Conservation (phyloP, 2,888 invertebrate species). For the Halictus quadricinctus region DNA sequence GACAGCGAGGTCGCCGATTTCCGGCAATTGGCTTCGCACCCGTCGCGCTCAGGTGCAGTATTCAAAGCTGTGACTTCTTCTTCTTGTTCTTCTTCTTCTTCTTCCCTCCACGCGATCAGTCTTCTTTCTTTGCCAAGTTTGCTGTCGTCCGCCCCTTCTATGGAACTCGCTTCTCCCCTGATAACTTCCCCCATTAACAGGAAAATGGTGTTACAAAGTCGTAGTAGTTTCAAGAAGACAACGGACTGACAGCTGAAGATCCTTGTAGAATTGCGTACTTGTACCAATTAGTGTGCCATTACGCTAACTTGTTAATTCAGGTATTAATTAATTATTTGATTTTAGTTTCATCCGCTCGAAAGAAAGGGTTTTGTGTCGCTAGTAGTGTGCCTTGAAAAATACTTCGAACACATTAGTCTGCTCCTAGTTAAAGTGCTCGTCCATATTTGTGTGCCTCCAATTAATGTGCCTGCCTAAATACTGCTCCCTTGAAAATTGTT, state of each 20-base stretch:
- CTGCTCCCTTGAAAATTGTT: not conserved
- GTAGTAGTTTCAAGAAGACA: not conserved
- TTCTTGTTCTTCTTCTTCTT: slow-evolving; percentile 4
- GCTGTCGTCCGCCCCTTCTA: not conserved
- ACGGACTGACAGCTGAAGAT: not conserved
- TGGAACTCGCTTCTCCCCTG: not conserved
- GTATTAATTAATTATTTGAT: not conserved
- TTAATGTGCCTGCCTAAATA: too few species aligned
- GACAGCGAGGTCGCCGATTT: slow-evolving; percentile 69
- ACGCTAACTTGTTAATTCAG: not conserved
- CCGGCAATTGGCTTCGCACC: slow-evolving; percentile 67
- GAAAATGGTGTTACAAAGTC: not conserved
- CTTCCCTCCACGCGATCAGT: slow-evolving; percentile 12
- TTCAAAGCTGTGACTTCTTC: slow-evolving; percentile 43
- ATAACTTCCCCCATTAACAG: not conserved
- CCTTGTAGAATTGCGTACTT: not conserved
- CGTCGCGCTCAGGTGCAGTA: slow-evolving; percentile 38
- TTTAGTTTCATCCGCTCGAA: not conserved
- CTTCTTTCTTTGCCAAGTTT: slow-evolving; percentile 17
- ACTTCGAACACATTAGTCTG: too few species aligned
- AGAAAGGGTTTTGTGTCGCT: too few species aligned
- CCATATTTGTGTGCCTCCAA: too few species aligned
- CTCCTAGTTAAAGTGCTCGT: too few species aligned
- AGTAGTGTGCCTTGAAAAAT: too few species aligned
- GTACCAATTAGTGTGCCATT: not conserved